Evolutionary conservation across 2,888 invertebrate genomes (phyloP).

Genomic region (Calameuta pallipes): DNA sequence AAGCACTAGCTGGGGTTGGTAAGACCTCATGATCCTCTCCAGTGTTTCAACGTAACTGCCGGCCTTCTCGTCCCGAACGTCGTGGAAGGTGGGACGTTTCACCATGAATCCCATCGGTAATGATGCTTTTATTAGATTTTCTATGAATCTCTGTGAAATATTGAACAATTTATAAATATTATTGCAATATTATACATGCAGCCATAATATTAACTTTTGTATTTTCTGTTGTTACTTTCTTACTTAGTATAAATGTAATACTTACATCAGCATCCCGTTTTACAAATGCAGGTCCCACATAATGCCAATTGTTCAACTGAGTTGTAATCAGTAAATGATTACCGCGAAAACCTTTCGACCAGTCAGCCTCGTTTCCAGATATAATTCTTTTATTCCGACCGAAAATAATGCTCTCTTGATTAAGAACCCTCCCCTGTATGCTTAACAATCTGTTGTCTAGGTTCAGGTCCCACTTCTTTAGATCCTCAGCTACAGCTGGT

Average conservation of each 20-base stretch:
- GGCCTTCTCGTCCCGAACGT: slow-evolving; percentile 72
- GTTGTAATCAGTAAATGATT: too few relatives aligned
- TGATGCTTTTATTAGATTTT: too few relatives aligned
- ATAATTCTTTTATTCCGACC: slow-evolving; percentile 54
- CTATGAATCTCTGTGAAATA: too few relatives aligned
- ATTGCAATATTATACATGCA: too few relatives aligned
- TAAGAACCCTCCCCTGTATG: slow-evolving; percentile 77
- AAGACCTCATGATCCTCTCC: slow-evolving; percentile 69
- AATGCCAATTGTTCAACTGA: too few relatives aligned
- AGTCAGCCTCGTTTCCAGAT: slow-evolving; percentile 77
- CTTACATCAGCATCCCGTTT: too few relatives aligned
- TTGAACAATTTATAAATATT: too few relatives aligned
- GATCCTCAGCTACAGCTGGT: slow-evolving; percentile 69
- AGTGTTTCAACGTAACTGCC: slow-evolving; percentile 72
- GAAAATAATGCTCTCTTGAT: slow-evolving; percentile 73
- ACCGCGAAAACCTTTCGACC: slow-evolving; percentile 69
- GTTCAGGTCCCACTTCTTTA: slow-evolving; percentile 80
- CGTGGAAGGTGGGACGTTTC: slow-evolving; percentile 58
- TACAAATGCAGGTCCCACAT: too few relatives aligned
- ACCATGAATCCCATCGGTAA: slow-evolving; percentile 65
- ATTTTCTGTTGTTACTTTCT: too few relatives aligned
- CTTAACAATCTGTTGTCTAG: slow-evolving; percentile 74
- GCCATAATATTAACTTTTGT: too few relatives aligned
- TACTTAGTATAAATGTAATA: too few relatives aligned
- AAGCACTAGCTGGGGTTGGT: slow-evolving; percentile 75